A percentile compares a stretch with the other conserved stretches of the same genome.
phyloP scores from a whole-genome alignment of 1,140 invertebrate genomes.

The Dryas iulia region DNA sequence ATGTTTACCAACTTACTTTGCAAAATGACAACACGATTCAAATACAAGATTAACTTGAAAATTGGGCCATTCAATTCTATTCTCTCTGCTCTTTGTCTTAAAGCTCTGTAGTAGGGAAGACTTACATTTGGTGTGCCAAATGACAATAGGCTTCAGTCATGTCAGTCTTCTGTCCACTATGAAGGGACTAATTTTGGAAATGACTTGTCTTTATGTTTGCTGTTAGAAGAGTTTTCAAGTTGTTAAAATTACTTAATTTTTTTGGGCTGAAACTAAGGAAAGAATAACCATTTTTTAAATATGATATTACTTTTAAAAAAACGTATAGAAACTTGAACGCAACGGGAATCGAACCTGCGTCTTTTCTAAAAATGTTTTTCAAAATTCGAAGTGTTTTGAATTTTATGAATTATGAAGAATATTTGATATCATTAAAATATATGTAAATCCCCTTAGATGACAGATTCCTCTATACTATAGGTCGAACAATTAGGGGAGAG shows the following conservation, averaged over 20 bases:
- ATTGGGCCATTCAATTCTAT: not conserved
- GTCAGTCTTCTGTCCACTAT: conserved; percentile 48
- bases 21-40: conserved; percentile 52
- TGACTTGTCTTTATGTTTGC: conserved; percentile 41
- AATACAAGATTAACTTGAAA: not conserved
- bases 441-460: no score
- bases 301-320: no score
- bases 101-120: not conserved
- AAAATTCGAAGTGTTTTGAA: no score
- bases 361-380: no score
- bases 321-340: no score
- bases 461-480: no score
- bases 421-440: no score
- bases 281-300: no score
- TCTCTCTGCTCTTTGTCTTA: not conserved
- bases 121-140: not conserved
- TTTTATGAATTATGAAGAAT: no score
- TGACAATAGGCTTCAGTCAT: conserved; percentile 40
- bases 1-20: conserved; percentile 59
- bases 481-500: no score
- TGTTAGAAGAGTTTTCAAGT: conserved; percentile 13
- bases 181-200: conserved; percentile 54
- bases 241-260: conserved; percentile 32
- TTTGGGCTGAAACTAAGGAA: not conserved
- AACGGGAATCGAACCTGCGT: no score